phyloP scores from a whole-genome alignment of 1,140 invertebrate species.

The Brachionus sp. region DNA sequence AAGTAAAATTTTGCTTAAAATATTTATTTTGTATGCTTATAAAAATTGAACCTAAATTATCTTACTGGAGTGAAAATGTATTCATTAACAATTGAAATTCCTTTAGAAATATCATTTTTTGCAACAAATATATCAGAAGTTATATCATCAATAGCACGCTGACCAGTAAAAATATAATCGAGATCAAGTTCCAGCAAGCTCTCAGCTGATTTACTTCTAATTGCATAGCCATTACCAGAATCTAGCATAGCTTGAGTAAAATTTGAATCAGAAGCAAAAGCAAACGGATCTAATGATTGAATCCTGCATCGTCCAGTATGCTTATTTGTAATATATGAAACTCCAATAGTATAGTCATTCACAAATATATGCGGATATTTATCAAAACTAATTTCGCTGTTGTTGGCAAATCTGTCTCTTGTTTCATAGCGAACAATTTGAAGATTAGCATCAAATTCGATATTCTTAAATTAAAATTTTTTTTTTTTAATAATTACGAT shows the following conservation, averaged over 20 bases:
- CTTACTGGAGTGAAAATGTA: neutral
- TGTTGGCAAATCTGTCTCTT: neutral
- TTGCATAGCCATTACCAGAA: neutral
- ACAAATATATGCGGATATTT: constrained; percentile 9
- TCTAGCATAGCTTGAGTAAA: constrained; percentile 13
- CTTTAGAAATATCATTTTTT: neutral
- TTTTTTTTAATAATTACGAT: neutral
- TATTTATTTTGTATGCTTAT: neutral
- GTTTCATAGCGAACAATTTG: constrained; percentile 24
- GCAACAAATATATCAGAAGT: neutral
- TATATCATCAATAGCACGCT: neutral
- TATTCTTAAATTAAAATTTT: neutral
- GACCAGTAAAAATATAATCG: constrained; percentile 13
- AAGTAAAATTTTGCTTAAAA: neutral
- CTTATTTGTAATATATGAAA: constrained; percentile 25
- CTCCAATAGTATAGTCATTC: constrained; percentile 34
- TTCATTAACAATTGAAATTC: constrained; percentile 1
- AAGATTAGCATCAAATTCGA: neutral
- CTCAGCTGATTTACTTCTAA: constrained; percentile 6
- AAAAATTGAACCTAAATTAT: neutral
- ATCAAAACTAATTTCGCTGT: neutral
- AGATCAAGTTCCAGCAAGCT: constrained; percentile 22
- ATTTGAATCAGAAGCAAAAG: neutral
- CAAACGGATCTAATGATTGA: neutral
- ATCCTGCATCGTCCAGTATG: neutral